A percentile compares a stretch with the other conserved stretches of the same genome.
These are phyloP conservation scores for Muntiacus reevesi DNA, from an alignment of 2,113 vertebrate species.

Conservation along the genomic window DNA sequence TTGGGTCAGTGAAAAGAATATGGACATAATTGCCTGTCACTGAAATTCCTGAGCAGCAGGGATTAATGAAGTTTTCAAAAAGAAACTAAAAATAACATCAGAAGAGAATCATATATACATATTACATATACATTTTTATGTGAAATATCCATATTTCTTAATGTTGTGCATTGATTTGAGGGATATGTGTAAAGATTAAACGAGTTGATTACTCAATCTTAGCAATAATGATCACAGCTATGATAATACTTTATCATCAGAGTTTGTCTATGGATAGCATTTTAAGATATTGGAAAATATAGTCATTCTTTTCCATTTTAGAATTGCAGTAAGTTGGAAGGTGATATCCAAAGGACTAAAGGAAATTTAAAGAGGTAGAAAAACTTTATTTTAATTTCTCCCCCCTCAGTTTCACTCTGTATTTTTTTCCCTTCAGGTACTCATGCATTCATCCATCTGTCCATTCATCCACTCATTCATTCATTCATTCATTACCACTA, in stretches of 20 bases:
- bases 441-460: background rate
- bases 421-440: background rate
- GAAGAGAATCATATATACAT: background rate
- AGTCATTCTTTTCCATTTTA: background rate
- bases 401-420: background rate
- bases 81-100: background rate
- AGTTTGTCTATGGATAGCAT: background rate
- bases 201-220: background rate
- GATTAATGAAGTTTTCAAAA: background rate
- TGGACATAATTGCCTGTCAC: background rate
- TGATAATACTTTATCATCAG: background rate
- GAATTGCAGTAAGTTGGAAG: background rate
- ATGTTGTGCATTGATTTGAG: background rate
- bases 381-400: background rate
- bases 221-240: background rate
- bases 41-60: background rate
- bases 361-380: background rate
- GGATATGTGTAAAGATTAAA: background rate
- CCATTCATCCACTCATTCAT: background rate
- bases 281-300: background rate
- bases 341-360: background rate
- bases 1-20: background rate
- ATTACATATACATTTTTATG: background rate
- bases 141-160: background rate
- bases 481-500: background rate